Evolutionary conservation across 2,797 vertebrate species (phyloP).

Genomic region (Enteromius treurensis): DNA sequence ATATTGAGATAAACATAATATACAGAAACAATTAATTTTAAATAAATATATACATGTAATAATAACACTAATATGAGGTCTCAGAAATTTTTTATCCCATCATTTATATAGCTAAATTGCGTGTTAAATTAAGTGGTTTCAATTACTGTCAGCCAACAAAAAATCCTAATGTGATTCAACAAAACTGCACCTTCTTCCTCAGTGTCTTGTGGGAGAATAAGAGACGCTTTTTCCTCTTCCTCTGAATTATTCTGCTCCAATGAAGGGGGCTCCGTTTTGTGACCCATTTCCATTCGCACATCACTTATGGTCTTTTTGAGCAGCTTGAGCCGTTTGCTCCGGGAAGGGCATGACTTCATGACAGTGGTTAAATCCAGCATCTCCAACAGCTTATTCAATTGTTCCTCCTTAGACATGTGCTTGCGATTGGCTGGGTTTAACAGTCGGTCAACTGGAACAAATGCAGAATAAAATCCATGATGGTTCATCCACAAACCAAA

Average conservation of each 20-base stretch:
- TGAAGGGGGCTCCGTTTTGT: constrained; percentile 69
- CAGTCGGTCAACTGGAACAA: constrained; percentile 88
- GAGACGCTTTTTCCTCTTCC: constrained; percentile 72
- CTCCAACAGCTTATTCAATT: constrained; percentile 91
- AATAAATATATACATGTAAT: neutral
- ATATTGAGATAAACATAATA: too few relatives aligned
- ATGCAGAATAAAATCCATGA: constrained; percentile 7
- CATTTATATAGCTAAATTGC: neutral
- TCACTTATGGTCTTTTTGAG: constrained; percentile 90
- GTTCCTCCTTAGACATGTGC: constrained; percentile 87
- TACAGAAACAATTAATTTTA: neutral
- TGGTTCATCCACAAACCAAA: neutral
- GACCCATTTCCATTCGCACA: constrained; percentile 87
- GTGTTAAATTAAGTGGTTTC: neutral
- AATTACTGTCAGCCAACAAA: neutral
- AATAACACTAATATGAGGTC: neutral
- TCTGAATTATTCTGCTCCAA: constrained; percentile 74
- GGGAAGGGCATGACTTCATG: constrained; percentile 94
- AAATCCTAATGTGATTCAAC: neutral
- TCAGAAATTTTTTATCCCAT: neutral
- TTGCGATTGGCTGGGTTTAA: constrained; percentile 86
- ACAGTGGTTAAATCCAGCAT: constrained; percentile 91
- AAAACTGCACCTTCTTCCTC: constrained; percentile 80
- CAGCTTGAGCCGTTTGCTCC: constrained; percentile 93
- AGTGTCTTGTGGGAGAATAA: constrained; percentile 67